Conservation (phyloP, 2,113 vertebrate genomes). For the Heterotis niloticus region DNA sequence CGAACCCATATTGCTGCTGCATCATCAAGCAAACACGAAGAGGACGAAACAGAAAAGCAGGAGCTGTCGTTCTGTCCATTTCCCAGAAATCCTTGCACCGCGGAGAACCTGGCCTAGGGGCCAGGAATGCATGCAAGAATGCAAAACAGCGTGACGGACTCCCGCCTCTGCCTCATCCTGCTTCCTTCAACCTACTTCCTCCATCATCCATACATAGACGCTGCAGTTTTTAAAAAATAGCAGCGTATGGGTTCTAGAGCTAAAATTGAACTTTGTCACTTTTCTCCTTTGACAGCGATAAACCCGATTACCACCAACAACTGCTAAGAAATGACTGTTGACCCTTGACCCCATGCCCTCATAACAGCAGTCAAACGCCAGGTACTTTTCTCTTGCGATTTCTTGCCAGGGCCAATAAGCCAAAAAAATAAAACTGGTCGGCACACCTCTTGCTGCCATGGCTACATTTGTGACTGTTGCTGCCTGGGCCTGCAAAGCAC, state of each 20-base stretch:
- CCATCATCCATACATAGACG: conserved; percentile 41
- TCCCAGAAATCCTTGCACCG: conserved; percentile 26
- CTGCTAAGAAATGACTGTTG: background rate
- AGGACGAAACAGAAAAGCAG: background rate
- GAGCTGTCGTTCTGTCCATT: conserved; percentile 8
- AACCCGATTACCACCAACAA: background rate
- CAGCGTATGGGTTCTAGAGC: background rate
- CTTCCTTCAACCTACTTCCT: conserved; percentile 60
- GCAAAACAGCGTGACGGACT: conserved; percentile 61
- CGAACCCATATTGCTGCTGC: conserved; percentile 45
- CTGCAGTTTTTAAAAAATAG: background rate
- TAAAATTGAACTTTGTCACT: background rate
- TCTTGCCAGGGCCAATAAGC: background rate
- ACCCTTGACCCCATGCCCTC: background rate
- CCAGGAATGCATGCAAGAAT: conserved; percentile 63
- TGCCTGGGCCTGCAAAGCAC: background rate
- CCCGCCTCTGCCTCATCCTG: conserved; percentile 45
- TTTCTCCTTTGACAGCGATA: background rate
- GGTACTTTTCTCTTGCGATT: too few relatives aligned
- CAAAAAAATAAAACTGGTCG: background rate
- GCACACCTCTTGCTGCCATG: background rate
- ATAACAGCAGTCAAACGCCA: too few relatives aligned
- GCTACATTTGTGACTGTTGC: conserved; percentile 3
- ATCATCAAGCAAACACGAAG: conserved; percentile 29
- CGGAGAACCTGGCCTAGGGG: conserved; percentile 33